These are phyloP conservation scores for Beris morrisii DNA, from an alignment of 2,888 invertebrate species.

Conservation along the genomic window DNA sequence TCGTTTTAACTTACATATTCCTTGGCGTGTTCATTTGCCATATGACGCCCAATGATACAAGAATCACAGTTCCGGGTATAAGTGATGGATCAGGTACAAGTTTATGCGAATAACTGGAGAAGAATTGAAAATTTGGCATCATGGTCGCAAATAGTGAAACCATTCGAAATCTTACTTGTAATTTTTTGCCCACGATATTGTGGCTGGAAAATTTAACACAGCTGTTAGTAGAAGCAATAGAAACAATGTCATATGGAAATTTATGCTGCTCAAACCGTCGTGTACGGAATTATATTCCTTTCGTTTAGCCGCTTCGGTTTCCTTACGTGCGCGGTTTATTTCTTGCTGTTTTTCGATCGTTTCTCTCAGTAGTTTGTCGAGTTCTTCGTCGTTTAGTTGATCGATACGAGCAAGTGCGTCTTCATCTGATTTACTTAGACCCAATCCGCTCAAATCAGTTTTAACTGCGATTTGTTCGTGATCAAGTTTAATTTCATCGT, in stretches of 20 bases:
- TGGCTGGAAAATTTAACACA: slow-evolving; percentile 69
- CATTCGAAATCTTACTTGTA: slow-evolving; percentile 63
- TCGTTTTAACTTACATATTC: slow-evolving; percentile 61
- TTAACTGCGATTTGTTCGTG: slow-evolving; percentile 36
- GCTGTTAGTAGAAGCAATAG: slow-evolving; percentile 68
- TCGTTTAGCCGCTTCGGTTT: slow-evolving; percentile 40
- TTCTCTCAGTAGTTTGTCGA: slow-evolving; percentile 42
- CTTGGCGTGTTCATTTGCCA: slow-evolving; percentile 71
- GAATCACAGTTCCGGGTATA: slow-evolving; percentile 61
- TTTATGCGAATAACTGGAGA: slow-evolving; percentile 50
- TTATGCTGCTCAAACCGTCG: slow-evolving; percentile 59
- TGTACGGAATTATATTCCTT: slow-evolving; percentile 44
- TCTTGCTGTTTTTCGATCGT: slow-evolving; percentile 40
- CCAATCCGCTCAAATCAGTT: not conserved
- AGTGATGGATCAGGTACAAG: slow-evolving; percentile 67
- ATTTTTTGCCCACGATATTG: slow-evolving; percentile 79
- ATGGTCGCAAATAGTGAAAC: slow-evolving; percentile 20
- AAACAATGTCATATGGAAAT: slow-evolving; percentile 75
- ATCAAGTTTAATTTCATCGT: not conserved
- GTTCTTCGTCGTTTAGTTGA: slow-evolving; percentile 38
- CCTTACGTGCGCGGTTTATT: slow-evolving; percentile 39
- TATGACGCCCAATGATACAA: slow-evolving; percentile 63
- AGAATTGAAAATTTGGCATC: slow-evolving; percentile 21
- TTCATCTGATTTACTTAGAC: slow-evolving; percentile 21
- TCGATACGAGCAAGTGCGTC: slow-evolving; percentile 27